These are phyloP conservation scores for Hippocampus mohnikei DNA, from an alignment of 2,113 vertebrate species.

Conservation along the genomic window DNA sequence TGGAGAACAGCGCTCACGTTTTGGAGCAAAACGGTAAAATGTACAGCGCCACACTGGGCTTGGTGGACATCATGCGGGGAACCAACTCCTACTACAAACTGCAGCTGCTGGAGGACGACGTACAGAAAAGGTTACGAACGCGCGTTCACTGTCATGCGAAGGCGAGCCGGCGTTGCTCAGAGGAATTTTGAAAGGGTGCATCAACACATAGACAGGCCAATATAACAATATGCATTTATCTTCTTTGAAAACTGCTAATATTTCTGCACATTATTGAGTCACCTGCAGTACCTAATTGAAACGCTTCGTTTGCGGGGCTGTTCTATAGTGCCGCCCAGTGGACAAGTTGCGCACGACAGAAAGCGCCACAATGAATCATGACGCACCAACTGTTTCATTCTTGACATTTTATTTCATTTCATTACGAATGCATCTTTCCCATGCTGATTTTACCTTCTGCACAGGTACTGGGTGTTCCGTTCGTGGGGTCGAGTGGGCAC, in stretches of 20 bases:
- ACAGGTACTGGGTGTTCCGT: conserved; percentile 96
- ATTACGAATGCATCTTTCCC: too few relatives aligned
- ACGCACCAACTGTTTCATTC: too few relatives aligned
- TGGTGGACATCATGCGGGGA: conserved; percentile 92
- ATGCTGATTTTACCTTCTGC: background rate
- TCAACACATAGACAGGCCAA: too few relatives aligned
- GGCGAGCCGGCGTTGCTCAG: too few relatives aligned
- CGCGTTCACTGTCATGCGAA: too few relatives aligned
- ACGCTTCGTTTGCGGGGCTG: background rate
- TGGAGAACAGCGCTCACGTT: conserved; percentile 92
- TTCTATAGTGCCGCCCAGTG: background rate
- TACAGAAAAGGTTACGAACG: conserved; percentile 80
- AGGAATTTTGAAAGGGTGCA: too few relatives aligned
- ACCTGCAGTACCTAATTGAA: too few relatives aligned
- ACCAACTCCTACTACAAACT: conserved; percentile 98
- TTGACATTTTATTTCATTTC: too few relatives aligned
- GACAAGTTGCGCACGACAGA: background rate
- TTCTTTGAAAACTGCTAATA: too few relatives aligned
- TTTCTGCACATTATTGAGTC: too few relatives aligned
- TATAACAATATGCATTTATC: too few relatives aligned
- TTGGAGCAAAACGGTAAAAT: conserved; percentile 92
- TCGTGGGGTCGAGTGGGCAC: conserved; percentile 98
- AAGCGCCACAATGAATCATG: too few relatives aligned
- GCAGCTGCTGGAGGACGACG: conserved; percentile 92
- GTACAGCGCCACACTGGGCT: conserved; percentile 91